Evolutionary conservation across 2,888 invertebrate genomes (phyloP), one percentile per base, ranked within the genome.

Genomic region (Lasioglossum marginatum): DNA sequence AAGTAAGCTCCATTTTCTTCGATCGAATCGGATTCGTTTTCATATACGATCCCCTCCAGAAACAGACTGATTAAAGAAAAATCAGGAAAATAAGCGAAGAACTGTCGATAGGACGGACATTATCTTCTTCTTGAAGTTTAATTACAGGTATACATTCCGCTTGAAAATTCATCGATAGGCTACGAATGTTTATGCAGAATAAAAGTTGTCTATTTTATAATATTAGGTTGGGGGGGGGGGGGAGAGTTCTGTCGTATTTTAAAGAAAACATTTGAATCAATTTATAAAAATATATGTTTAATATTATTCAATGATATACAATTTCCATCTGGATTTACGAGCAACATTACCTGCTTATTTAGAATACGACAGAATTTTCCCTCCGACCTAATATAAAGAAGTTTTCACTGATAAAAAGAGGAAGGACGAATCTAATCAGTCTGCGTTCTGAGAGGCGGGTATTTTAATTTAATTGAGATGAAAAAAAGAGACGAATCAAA

Each of bases 1-100:
- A 97, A 98, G 99, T 99, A 96, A 97, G 97, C 71, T 10, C 10
- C 43, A 4, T 12, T 14, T 31, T 57, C 4, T 72, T n/a, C 34
- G n/a, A 12, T 34, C 10, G 75, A 63, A 43, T 71, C 37, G 40
- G 66, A 66, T 23, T 34, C 66, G 48, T 70, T 12, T 31, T n/a
- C 40, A 4, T 12, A 12, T 5, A 40, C 40, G 10, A 37, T n/a
- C n/a, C 12, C 12, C n/a, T n/a, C 5, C n/a, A 40, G 37, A 70
- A n/a, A n/a, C 70, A 40, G n/a, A 70, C 70, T 70, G 70, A 70
- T 70, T n/a, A 68, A 37, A n/a, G 4, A n/a, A 70, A 40, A 14
- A 1, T 5, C 23, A 1, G 14, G 40, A 5, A 37, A 37, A 57
- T n/a, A n/a, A 34, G 6, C 19, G 10, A 16, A 34, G 16, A 34